phyloP scores from a whole-genome alignment of 1,140 invertebrate genomes.

The Notospermus geniculatus region DNA sequence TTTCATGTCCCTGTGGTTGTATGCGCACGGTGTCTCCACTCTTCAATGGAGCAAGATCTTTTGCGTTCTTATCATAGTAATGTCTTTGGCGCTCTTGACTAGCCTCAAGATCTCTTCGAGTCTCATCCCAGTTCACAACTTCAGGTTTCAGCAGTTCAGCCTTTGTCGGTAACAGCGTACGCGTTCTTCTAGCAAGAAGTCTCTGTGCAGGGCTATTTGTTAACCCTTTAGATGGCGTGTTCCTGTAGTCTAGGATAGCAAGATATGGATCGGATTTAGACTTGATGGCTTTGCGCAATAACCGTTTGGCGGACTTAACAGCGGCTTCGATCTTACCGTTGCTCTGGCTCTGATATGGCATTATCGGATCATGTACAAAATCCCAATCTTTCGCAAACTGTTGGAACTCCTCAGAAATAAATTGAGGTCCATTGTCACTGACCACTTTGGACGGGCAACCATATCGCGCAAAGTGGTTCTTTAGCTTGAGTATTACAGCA shows the following conservation, averaged over 20 bases:
- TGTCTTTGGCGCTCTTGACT: conserved; percentile 9
- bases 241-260: conserved; percentile 22
- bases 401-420: conserved; percentile 45
- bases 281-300: conserved; percentile 21
- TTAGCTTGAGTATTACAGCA: conserved; percentile 13
- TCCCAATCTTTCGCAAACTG: conserved; percentile 50
- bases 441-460: conserved; percentile 23
- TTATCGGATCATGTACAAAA: conserved; percentile 45
- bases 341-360: conserved; percentile 30
- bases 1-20: no score
- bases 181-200: conserved; percentile 23
- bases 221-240: conserved; percentile 23
- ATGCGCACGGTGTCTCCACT: no score
- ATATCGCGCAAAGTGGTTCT: conserved; percentile 20
- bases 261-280: conserved; percentile 16
- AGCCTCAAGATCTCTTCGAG: conserved; percentile 8
- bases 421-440: conserved; percentile 53
- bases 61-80: conserved; percentile 12
- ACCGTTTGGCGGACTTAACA: conserved; percentile 20
- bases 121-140: neutral
- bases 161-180: conserved; percentile 22
- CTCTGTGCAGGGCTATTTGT: conserved; percentile 21
- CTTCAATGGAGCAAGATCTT: no score
- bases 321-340: conserved; percentile 27
- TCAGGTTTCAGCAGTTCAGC: neutral